phyloP scores from a whole-genome alignment of 2,888 invertebrate species.

The Cylloceria caligata region DNA sequence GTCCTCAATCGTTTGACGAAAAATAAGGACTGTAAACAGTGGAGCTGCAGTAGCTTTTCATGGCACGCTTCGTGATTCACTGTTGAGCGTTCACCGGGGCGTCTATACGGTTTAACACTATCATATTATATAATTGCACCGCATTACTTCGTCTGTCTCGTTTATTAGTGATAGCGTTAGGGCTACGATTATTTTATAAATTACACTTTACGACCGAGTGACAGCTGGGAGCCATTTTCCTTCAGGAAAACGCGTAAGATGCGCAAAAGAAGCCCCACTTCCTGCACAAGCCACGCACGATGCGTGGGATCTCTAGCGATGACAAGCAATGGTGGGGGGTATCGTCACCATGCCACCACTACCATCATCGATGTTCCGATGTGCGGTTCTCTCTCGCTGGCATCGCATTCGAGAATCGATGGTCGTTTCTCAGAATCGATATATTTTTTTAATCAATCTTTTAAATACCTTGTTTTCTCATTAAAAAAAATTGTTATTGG shows the following conservation, averaged over 20 bases:
- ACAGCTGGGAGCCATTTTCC: conserved; percentile 83
- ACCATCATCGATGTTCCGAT: neutral
- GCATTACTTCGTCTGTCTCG: conserved; percentile 64
- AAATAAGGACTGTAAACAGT: conserved; percentile 77
- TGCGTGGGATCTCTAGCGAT: conserved; percentile 59
- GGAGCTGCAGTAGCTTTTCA: conserved; percentile 74
- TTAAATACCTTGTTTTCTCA: too few relatives aligned
- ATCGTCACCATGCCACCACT: conserved; percentile 8
- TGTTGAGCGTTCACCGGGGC: conserved; percentile 29
- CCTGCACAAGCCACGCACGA: conserved; percentile 71
- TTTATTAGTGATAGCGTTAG: conserved; percentile 33
- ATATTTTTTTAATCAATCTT: too few relatives aligned
- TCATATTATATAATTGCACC: conserved; percentile 76
- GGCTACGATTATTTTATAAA: conserved; percentile 61
- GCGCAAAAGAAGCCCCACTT: conserved; percentile 78
- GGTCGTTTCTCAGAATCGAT: too few relatives aligned
- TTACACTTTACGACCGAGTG: conserved; percentile 76
- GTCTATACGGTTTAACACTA: conserved; percentile 66
- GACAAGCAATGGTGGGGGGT: conserved; percentile 6
- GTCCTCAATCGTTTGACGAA: conserved; percentile 66
- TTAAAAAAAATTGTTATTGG: too few relatives aligned
- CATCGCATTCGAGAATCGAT: too few relatives aligned
- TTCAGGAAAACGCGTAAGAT: conserved; percentile 79
- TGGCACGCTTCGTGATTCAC: conserved; percentile 73
- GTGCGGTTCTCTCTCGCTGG: too few relatives aligned